Conservation (phyloP, 2,888 invertebrate species). For the Drosophila sordidapex region DNA sequence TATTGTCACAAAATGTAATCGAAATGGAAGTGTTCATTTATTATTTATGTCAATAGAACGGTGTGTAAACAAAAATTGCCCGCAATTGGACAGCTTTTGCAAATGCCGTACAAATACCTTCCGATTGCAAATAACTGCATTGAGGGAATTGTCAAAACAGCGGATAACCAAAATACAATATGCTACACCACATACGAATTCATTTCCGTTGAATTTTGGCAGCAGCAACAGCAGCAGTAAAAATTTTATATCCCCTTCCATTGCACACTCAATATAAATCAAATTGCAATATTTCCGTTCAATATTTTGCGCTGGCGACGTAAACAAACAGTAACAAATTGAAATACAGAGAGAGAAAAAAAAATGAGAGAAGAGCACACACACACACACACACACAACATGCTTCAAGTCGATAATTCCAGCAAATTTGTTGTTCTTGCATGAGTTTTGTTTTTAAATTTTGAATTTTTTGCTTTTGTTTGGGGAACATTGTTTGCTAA, state of each 20-base stretch:
- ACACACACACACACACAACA: constrained; percentile 13
- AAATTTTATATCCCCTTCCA: constrained; percentile 14
- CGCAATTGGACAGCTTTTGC: constrained; percentile 63
- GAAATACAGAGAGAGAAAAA: constrained; percentile 45
- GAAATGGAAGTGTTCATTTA: constrained; percentile 31
- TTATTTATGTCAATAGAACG: constrained; percentile 19
- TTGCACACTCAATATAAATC: constrained; percentile 58
- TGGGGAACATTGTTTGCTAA: constrained; percentile 71
- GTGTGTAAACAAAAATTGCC: constrained; percentile 24
- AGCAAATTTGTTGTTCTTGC: constrained; percentile 18
- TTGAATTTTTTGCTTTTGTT: constrained; percentile 18
- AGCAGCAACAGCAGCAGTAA: constrained; percentile 51
- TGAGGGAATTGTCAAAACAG: constrained; percentile 59
- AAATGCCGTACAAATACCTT: constrained; percentile 65
- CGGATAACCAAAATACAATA: constrained; percentile 80
- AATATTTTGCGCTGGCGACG: constrained; percentile 71
- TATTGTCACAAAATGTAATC: constrained; percentile 17
- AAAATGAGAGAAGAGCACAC: not conserved
- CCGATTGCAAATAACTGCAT: constrained; percentile 44
- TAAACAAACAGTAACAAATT: constrained; percentile 78
- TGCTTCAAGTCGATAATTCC: constrained; percentile 43
- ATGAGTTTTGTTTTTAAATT: constrained; percentile 4
- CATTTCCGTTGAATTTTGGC: constrained; percentile 77
- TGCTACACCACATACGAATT: constrained; percentile 75
- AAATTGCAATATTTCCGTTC: constrained; percentile 79